phyloP scores from a whole-genome alignment of 2,113 vertebrate genomes.

The Neogobius melanostomus region DNA sequence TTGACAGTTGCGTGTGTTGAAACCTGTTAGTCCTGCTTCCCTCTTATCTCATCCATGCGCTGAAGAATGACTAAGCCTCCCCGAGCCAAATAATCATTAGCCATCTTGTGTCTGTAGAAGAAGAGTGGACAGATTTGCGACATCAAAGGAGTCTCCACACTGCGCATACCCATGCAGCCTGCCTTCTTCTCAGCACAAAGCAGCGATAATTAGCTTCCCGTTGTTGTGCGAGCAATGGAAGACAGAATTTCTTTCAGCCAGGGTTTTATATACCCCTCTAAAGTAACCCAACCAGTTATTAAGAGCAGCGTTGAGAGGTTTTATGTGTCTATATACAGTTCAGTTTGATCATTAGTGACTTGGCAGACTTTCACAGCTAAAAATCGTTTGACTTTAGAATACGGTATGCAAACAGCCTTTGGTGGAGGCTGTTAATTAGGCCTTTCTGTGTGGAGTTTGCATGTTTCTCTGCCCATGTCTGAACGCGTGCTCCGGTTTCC shows the following conservation, averaged over 20 bases:
- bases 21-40: conserved; percentile 56
- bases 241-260: conserved; percentile 54
- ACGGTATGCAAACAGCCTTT: conserved; percentile 34
- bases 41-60: conserved; percentile 40
- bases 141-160: conserved; percentile 63
- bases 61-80: conserved; percentile 51
- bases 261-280: conserved; percentile 49
- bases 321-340: conserved; percentile 57
- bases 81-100: conserved; percentile 70
- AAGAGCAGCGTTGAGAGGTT: conserved; percentile 46
- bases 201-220: conserved; percentile 67
- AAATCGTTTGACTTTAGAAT: conserved; percentile 36
- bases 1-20: conserved; percentile 19
- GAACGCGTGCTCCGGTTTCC: too few species aligned
- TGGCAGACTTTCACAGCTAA: conserved; percentile 39
- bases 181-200: conserved; percentile 54
- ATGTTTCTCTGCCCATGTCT: too few species aligned
- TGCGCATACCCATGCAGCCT: conserved; percentile 61
- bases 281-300: conserved; percentile 56
- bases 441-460: too few species aligned
- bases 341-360: conserved; percentile 66
- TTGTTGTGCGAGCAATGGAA: conserved; percentile 65
- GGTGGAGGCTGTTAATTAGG: conserved; percentile 27
- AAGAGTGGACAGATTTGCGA: conserved; percentile 64
- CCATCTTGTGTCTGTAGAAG: conserved; percentile 54